Evolutionary conservation across 2,888 invertebrate genomes (phyloP), one percentile per base, ranked within the genome.

Genomic region (Euphydryas editha): DNA sequence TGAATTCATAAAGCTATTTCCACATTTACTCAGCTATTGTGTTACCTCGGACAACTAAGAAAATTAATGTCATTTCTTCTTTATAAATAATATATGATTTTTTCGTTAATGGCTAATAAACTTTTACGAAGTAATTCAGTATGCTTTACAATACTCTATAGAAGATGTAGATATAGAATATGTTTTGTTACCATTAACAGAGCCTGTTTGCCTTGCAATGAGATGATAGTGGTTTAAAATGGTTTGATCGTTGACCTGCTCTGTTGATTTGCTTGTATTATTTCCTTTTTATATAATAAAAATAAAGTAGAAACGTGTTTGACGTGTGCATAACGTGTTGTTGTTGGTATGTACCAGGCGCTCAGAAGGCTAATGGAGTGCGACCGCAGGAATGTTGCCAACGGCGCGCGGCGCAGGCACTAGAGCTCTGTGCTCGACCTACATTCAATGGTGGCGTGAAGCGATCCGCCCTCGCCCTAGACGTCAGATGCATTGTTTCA

Each of bases 331-430:
- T 51, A 51, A 17, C 54, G 36, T 54, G 54, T 54, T 54, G 54
- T 54, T 36, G 30, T 54, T 54, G 18, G 54, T 17, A 36, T 17
- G 54, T 54, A 54, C 54, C 36, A 54, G 54, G 54, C 37, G 46
- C 44, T 58, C 42, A 59, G 67, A 61, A 39, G 47, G 67, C 63
- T 69, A 64, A 64, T 67, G 61, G 65, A 70, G 68, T 68, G 62
- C 61, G 59, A 66, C 60, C 61, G 56, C 64, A 71, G 66, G 68
- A 71, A 69, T 66, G 68, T 66, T 66, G 70, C 70, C 66, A 66
- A 66, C 62, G 60, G 56, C 61, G 70, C 47, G 56, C 56, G 49
- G 20, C 62, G 57, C 62, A 58, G 49, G 62, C 67, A 62, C 63
- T 69, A 59, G 68, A 60, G 57, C 61, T 57, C 47, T 56, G 63